Percentiles rank a stretch among this genome's conserved stretches.
phyloP scores from a whole-genome alignment of 2,113 vertebrate species.

The Perognathus longimembris region DNA sequence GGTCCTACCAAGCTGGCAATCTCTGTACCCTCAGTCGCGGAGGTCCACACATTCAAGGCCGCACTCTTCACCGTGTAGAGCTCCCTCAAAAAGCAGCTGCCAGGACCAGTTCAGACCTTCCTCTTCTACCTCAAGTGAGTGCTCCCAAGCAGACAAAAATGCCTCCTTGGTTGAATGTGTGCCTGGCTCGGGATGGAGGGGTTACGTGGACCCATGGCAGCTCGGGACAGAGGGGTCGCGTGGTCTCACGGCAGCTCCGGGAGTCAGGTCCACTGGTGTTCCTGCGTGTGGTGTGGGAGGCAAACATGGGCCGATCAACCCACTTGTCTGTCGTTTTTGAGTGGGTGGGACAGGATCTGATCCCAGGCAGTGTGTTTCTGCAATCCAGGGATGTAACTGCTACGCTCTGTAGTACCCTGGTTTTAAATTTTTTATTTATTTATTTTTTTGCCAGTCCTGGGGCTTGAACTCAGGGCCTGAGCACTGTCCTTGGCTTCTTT shows the following conservation, averaged over 20 bases:
- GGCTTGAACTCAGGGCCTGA: too few species aligned
- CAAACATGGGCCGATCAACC: neutral
- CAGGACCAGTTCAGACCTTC: neutral
- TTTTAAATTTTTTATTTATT: neutral
- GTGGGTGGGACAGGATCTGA: neutral
- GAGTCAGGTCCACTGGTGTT: neutral
- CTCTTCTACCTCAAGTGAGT: slow-evolving; percentile 70
- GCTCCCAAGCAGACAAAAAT: fast-evolving
- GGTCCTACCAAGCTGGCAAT: neutral
- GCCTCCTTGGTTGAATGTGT: too few species aligned
- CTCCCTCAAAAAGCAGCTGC: neutral
- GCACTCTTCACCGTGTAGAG: slow-evolving; percentile 42
- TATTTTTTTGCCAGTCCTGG: too few species aligned
- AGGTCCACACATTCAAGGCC: neutral
- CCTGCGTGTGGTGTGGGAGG: neutral
- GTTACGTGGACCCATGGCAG: too few species aligned
- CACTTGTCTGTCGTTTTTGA: neutral
- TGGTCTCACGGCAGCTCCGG: fast-evolving
- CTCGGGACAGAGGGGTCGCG: too few species aligned
- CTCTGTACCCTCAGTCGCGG: fast-evolving
- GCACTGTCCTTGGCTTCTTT: too few species aligned
- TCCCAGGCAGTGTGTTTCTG: neutral
- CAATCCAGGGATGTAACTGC: neutral
- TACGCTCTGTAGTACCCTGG: neutral
- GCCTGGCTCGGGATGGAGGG: neutral